Base-by-base conservation (phyloP, 1,140 invertebrate genomes). In the Whitmania pigra region DNA sequence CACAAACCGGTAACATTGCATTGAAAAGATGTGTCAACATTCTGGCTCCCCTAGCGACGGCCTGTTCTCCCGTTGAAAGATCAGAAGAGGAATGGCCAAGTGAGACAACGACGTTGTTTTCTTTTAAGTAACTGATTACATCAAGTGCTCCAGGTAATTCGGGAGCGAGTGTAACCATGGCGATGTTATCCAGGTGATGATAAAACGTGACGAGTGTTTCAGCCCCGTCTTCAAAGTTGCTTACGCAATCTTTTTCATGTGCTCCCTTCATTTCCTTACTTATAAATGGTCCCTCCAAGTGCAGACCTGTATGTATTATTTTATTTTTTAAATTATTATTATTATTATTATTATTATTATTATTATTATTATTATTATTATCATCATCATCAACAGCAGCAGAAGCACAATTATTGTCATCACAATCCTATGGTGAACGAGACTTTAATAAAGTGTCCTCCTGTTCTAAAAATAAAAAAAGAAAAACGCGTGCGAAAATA, bases 1-100 rank as follows among this genome's bases (percentile, higher is more conserved):
- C 43, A 36, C 71, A 63, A 75, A 82, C 81, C 73, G 94, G 91
- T 72, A 93, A 82, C 96, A 99, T 99, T 20, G 95, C 95, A 85
- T 99, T 99, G 80, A 99, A 99, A 22, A 99, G 85, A 86, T 99
- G 96, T 53, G 96, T 99, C 72, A 99, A 94, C 74, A 96, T 88
- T 20, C 87, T 87, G 9, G 94, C 96, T 69, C 96, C 96, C 82
- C 86, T 83, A 76, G 85, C 83, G 0, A 95, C 88, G 57, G 91
- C 95, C 67, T 86, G 84, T 83, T 97, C 93, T 25, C 91, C 93
- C 76, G 92, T 84, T 0, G 84, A 83, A 57, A 97, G 84, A 83
- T 88, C 88, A 5, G 88, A 91, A 77, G 86, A 87, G 0, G 94
- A 96, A 84, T 98, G 95, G 74, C 87, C 86, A 40, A 98, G 78